Percentiles rank a stretch among this genome's conserved stretches.
These are phyloP conservation scores for Amblyteles armatorius DNA, from an alignment of 2,888 invertebrate species.

Conservation along the genomic window DNA sequence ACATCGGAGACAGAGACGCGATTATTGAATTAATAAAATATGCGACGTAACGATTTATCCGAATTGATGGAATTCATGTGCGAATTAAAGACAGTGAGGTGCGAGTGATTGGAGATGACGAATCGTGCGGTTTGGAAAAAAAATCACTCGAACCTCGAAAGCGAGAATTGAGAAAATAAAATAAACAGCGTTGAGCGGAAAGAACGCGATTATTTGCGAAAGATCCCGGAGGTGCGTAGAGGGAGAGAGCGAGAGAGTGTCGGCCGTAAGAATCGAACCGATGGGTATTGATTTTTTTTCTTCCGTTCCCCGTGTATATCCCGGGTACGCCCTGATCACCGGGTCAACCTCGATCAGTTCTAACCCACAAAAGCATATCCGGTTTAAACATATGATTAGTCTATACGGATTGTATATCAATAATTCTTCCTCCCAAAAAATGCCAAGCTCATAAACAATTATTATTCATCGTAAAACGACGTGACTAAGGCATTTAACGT, in stretches of 20 bases:
- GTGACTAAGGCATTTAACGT: constrained; percentile 27
- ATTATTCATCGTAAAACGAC: constrained; percentile 34
- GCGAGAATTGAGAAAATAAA: constrained; percentile 25
- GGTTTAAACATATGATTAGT: constrained; percentile 80
- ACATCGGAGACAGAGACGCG: constrained; percentile 70
- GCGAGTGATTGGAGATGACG: constrained; percentile 46
- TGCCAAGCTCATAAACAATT: constrained; percentile 54
- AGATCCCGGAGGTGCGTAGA: constrained; percentile 47
- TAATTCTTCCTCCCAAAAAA: constrained; percentile 55
- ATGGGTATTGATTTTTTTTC: constrained; percentile 63
- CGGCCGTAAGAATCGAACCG: constrained; percentile 55
- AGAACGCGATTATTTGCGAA: constrained; percentile 27
- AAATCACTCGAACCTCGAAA: constrained; percentile 33
- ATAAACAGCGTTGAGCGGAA: constrained; percentile 1
- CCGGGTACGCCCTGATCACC: constrained; percentile 61
- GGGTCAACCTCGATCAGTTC: constrained; percentile 53
- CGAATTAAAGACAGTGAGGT: constrained; percentile 45
- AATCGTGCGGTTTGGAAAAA: constrained; percentile 42
- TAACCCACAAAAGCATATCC: constrained; percentile 81
- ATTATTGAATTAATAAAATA: constrained; percentile 50
- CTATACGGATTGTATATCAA: constrained; percentile 69
- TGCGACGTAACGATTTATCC: constrained; percentile 53
- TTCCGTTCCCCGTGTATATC: constrained; percentile 37
- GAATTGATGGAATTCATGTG: constrained; percentile 56
- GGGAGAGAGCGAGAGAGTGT: neutral